Evolutionary conservation across 2,797 vertebrate species (phyloP), one percentile per base, ranked within the genome.

Genomic region (Acestrorhynchus altus): DNA sequence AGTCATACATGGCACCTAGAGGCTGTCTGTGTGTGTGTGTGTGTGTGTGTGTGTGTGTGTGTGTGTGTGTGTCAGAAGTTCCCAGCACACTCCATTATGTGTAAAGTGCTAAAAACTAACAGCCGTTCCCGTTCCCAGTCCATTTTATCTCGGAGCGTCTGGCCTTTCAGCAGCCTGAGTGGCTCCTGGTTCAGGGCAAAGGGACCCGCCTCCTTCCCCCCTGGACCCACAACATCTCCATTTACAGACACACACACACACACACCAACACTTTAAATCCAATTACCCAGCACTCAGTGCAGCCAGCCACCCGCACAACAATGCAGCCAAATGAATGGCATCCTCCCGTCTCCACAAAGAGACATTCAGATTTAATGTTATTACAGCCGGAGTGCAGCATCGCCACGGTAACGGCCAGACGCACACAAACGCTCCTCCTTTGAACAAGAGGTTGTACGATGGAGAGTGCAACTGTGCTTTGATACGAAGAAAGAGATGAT

Each of bases 221-320:
- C 8, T 8, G 22, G 42, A n/a, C 4, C 63, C 63, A 65, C 40
- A 65, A 20, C 12, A n/a, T 15, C 49, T 78, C 67, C 66, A 61
- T 46, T 57, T 28, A 28, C 26, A 59, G 24, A 59, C 24, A 28
- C 7, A 35, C 56, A 59, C 22, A 54, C 18, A 57, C 57, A 31
- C 28, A 52, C 61, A 47, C 51, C 16, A 11, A 72, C 69, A 72
- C 68, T 72, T 26, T 20, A n/a, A 81, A 79, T 76, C 24, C 60
- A 78, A 83, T 83, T 81, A 83, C 72, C 16, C 63, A 56, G 76
- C 64, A 79, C 80, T 83, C 65, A 76, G 72, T 68, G 63, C 75
- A 46, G 70, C 64, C 81, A 78, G 72, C 52, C 77, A 18, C 13
- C 16, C 63, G 69, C 65, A 44, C 24, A 72, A 74, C 65, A 73